A percentile compares a stretch with the other conserved stretches of the same genome.
Conservation (phyloP, 2,888 invertebrate species). For the Ochlodes sylvanus region DNA sequence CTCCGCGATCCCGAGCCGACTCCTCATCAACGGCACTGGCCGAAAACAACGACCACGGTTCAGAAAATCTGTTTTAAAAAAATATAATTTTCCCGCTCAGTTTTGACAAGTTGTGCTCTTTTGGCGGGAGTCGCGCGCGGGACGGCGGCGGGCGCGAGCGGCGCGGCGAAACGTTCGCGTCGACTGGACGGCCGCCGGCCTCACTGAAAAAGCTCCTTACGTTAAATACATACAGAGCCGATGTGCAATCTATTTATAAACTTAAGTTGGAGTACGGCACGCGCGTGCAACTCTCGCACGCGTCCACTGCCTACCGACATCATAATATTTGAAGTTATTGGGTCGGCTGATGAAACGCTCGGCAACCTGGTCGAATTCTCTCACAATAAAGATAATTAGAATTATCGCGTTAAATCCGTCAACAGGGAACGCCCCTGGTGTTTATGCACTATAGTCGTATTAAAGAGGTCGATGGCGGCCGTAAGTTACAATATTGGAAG, state of each 20-base stretch:
- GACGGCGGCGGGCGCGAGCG: conserved; percentile 61
- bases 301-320: conserved; percentile 63
- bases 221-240: conserved; percentile 72
- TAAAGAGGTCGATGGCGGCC: conserved; percentile 48
- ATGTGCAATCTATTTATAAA: conserved; percentile 83
- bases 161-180: conserved; percentile 67
- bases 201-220: conserved; percentile 77
- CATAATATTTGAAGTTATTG: conserved; percentile 78
- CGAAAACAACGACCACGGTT: conserved; percentile 39
- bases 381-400: conserved; percentile 52
- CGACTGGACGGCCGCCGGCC: conserved; percentile 65
- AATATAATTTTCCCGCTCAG: conserved; percentile 53
- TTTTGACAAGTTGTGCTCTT: conserved; percentile 56
- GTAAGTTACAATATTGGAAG: conserved; percentile 64
- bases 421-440: conserved; percentile 42
- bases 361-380: conserved; percentile 43
- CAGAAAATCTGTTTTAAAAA: conserved; percentile 42
- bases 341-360: conserved; percentile 73
- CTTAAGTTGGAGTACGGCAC: conserved; percentile 75
- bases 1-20: conserved; percentile 35
- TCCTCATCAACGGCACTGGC: conserved; percentile 40
- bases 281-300: conserved; percentile 68
- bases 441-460: conserved; percentile 38
- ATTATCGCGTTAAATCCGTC: conserved; percentile 49
- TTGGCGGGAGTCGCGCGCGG: conserved; percentile 57